phyloP scores from a whole-genome alignment of 1,140 invertebrate species.

The Carposina sasakii region DNA sequence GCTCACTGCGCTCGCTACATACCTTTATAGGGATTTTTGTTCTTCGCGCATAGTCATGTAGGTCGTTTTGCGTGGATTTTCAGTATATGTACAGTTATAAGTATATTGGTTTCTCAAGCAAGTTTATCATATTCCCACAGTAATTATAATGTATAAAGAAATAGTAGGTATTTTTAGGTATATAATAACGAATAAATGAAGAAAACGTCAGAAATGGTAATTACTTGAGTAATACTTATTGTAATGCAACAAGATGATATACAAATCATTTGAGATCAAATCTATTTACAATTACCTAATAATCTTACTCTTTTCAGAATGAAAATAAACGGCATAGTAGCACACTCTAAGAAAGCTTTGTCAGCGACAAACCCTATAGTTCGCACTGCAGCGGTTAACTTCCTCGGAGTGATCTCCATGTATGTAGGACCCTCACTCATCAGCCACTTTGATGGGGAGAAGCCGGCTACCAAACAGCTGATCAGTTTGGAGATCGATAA shows the following conservation, averaged over 20 bases:
- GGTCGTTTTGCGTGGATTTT: no score
- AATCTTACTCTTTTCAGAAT: constrained; percentile 76
- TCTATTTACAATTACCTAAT: constrained; percentile 6
- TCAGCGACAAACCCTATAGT: constrained; percentile 89
- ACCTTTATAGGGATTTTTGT: no score
- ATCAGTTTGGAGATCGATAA: constrained; percentile 93
- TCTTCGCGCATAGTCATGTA: no score
- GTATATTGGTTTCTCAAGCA: no score
- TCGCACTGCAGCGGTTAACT: constrained; percentile 80
- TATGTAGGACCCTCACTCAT: constrained; percentile 85
- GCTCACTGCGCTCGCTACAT: no score
- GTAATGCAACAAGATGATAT: no score
- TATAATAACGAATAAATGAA: no score
- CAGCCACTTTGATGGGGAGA: constrained; percentile 90
- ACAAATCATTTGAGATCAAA: no score
- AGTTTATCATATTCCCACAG: no score
- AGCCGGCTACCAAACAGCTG: constrained; percentile 86
- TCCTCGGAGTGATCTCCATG: constrained; percentile 82
- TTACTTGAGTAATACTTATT: no score
- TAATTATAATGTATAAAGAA: constrained; percentile 5
- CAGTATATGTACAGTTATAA: no score
- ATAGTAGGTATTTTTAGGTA: background rate
- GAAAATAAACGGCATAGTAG: constrained; percentile 85
- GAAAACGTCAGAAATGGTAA: no score
- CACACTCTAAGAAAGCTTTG: constrained; percentile 87